Evolutionary conservation across 1,140 invertebrate species (phyloP), one percentile per base, ranked within the genome.

Genomic region (Platorchestia sp.): DNA sequence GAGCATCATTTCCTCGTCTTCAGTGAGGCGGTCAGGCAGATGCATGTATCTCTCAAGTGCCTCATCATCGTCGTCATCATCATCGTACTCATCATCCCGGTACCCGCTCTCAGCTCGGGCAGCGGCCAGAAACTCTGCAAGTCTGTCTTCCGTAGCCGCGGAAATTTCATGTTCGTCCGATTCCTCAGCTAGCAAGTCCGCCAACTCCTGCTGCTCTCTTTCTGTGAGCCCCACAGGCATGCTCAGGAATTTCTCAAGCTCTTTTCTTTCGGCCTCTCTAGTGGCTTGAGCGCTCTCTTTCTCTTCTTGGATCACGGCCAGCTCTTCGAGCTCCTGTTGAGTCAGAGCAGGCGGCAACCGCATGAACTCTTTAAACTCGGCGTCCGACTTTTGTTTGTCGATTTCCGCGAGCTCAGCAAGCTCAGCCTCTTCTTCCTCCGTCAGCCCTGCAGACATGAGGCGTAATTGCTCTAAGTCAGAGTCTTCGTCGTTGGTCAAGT

Each of bases 181-280:
- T 41, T 93, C 91, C 40, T 93, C 91, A 10, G n/a, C 40, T 40
- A 93, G 47, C 45, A 93, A 93, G 7, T 93, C 91, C 16, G 91
- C 45, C 44, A 93, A 40, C 45, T 93, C 91, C 45, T 93, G 91
- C 45, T 93, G 91, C 44, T 93, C 91, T 93, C 45, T 45, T 40
- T 93, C 91, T 7, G 91, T 93, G 0, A 93, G 91, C 3, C 91
- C 91, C 43, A 93, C 91, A 45, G 91, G 91, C 91, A 93, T 93
- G 91, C 91, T 93, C 43, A 93, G 91, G 91, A 93, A 93, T 93
- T 93, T 93, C 91, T 93, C 91, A 40, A 93, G 45, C 91, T 93
- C 91, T 93, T 47, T 93, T 45, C 91, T 6, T 47, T 93, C 91
- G 40, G 43, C 40, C 40, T 93, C 91, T 93, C 91, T 93, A 16